phyloP scores from a whole-genome alignment of 2,888 invertebrate species.

The Endomychus coccineus region DNA sequence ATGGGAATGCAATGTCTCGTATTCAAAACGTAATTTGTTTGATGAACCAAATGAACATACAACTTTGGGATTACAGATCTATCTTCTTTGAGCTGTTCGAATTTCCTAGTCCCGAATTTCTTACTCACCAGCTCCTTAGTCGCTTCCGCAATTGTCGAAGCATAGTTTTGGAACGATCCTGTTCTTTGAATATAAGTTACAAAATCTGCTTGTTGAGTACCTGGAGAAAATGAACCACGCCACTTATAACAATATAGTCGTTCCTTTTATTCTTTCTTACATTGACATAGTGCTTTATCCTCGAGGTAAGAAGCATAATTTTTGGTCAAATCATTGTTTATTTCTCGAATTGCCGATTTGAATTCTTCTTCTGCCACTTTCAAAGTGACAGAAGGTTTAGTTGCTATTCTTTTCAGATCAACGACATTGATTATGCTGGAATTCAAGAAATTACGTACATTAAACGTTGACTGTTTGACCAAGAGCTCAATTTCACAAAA shows the following conservation, averaged over 20 bases:
- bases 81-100: too few relatives aligned
- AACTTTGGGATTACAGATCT: slow-evolving; percentile 12
- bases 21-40: slow-evolving; percentile 30
- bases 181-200: slow-evolving; percentile 24
- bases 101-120: slow-evolving; percentile 9
- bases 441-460: too few relatives aligned
- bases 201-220: too few relatives aligned
- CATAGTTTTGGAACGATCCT: slow-evolving; percentile 31
- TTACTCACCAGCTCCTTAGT: slow-evolving; percentile 7
- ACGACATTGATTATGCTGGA: too few relatives aligned
- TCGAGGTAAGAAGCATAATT: slow-evolving; percentile 29
- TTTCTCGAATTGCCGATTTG: slow-evolving; percentile 30
- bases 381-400: slow-evolving; percentile 29
- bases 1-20: slow-evolving; percentile 22
- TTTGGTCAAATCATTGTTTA: slow-evolving; percentile 22
- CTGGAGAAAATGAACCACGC: too few relatives aligned
- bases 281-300: slow-evolving; percentile 22
- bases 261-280: slow-evolving; percentile 20
- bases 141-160: slow-evolving; percentile 9
- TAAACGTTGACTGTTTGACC: too few relatives aligned
- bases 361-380: slow-evolving; percentile 32
- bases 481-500: too few relatives aligned
- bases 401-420: too few relatives aligned
- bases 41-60: slow-evolving; percentile 10
- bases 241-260: too few relatives aligned